Conservation (phyloP, 2,888 invertebrate species). For the Ichneumoninae sp. region DNA sequence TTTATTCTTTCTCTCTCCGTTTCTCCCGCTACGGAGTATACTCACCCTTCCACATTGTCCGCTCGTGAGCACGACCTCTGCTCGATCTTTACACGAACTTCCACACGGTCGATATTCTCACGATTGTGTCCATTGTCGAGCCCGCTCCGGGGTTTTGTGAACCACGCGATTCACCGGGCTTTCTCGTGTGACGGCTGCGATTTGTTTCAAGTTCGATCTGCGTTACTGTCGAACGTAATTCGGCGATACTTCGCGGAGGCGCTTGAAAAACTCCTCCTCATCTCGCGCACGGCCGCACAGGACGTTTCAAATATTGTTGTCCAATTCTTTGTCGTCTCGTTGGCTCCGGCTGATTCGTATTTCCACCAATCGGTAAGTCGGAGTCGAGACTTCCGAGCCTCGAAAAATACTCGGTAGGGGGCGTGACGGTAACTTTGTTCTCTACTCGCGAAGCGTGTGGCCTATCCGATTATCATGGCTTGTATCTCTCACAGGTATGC, state of each 20-base stretch:
- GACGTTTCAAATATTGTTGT: conserved; percentile 3
- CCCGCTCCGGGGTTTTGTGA: not conserved
- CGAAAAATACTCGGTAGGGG: conserved; percentile 6
- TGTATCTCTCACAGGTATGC: not conserved
- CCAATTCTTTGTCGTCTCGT: conserved; percentile 7
- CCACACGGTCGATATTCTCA: conserved; percentile 42
- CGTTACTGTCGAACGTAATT: not conserved
- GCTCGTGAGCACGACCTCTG: conserved; percentile 48
- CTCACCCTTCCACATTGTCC: conserved; percentile 18
- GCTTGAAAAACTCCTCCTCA: not conserved
- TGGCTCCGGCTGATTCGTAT: not conserved
- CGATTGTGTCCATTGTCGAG: conserved; percentile 1
- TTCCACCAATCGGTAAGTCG: not conserved
- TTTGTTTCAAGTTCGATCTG: not conserved
- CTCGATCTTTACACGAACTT: conserved; percentile 29
- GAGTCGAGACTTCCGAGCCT: not conserved
- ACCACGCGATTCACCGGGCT: not conserved
- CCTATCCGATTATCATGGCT: not conserved
- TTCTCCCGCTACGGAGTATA: conserved; percentile 1
- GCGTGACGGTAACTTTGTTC: not conserved
- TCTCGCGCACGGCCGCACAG: not conserved
- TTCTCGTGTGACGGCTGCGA: not conserved
- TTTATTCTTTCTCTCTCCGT: conserved; percentile 13
- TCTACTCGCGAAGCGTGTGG: not conserved
- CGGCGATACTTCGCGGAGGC: not conserved